Conservation (phyloP, 2,888 invertebrate genomes). For the Scaptomyza polygonia region DNA sequence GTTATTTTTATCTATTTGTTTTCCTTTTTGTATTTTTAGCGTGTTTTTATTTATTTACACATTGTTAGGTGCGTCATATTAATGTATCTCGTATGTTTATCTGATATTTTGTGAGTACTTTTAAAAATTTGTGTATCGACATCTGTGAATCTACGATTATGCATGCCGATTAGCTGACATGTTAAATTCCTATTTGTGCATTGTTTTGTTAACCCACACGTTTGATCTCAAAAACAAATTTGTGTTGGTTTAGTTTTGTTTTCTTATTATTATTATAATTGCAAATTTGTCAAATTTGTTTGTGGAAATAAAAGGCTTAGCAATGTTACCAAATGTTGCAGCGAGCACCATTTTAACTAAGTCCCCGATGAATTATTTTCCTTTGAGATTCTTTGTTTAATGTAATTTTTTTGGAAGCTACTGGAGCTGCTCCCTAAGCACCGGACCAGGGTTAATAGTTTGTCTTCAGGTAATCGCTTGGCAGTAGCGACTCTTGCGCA, state of each 20-base stretch:
- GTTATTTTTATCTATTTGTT: background rate
- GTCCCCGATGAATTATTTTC: background rate
- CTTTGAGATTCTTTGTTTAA: no score
- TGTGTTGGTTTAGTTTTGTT: conserved; percentile 11
- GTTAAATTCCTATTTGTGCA: conserved; percentile 33
- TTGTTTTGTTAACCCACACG: conserved; percentile 14
- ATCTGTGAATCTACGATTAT: background rate
- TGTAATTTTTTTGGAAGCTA: no score
- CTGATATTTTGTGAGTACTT: background rate
- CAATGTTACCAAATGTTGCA: background rate
- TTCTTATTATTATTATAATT: background rate
- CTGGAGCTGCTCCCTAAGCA: no score
- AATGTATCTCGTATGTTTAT: background rate
- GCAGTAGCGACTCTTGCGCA: conserved; percentile 44
- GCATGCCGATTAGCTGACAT: conserved; percentile 53
- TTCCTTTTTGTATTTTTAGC: background rate
- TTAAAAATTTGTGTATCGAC: background rate
- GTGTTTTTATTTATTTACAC: background rate
- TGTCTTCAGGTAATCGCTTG: conserved; percentile 27
- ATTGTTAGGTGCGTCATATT: background rate
- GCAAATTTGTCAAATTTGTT: conserved; percentile 5
- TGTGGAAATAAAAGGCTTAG: conserved; percentile 10
- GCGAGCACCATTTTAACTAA: conserved; percentile 12
- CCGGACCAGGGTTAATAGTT: conserved; percentile 42
- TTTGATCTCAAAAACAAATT: conserved; percentile 3